Evolutionary conservation across 2,113 vertebrate genomes (phyloP).

Genomic region (Pterophyllum scalare): DNA sequence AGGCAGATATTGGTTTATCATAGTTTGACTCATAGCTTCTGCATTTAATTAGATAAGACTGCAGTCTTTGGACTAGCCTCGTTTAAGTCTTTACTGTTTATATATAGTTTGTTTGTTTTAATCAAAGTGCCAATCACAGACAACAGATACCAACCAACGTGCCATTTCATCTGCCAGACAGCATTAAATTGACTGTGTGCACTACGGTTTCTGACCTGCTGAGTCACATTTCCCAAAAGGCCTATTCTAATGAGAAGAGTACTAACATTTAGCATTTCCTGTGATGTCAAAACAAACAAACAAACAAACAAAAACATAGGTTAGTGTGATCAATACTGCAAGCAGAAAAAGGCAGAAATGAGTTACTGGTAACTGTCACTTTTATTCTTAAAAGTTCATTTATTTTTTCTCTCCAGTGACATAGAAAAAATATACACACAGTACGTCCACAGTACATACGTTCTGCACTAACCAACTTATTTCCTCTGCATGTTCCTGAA

Average conservation of each 20-base stretch:
- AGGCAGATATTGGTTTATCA: background rate
- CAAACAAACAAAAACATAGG: background rate
- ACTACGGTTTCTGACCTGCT: slow-evolving; percentile 13
- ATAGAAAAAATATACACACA: slow-evolving; percentile 69
- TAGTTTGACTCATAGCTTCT: background rate
- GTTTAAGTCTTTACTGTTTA: background rate
- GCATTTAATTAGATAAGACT: background rate
- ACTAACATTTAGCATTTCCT: background rate
- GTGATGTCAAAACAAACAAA: background rate
- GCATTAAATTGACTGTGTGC: background rate
- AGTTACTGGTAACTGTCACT: background rate
- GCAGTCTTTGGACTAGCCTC: background rate
- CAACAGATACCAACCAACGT: too few species aligned
- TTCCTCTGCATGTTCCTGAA: slow-evolving; percentile 26
- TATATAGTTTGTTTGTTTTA: background rate
- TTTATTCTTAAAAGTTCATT: slow-evolving; percentile 73
- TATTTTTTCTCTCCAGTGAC: slow-evolving; percentile 33
- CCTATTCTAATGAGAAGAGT: background rate
- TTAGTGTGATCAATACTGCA: background rate
- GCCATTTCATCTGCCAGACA: background rate
- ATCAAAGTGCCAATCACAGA: background rate
- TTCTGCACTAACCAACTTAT: slow-evolving; percentile 41
- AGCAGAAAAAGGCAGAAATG: background rate
- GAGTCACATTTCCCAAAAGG: slow-evolving; percentile 1
- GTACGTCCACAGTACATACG: slow-evolving; percentile 54